Percentiles rank a stretch among this genome's conserved stretches.
Conservation (phyloP, 1,140 invertebrate species). For the Telenomus remus region DNA sequence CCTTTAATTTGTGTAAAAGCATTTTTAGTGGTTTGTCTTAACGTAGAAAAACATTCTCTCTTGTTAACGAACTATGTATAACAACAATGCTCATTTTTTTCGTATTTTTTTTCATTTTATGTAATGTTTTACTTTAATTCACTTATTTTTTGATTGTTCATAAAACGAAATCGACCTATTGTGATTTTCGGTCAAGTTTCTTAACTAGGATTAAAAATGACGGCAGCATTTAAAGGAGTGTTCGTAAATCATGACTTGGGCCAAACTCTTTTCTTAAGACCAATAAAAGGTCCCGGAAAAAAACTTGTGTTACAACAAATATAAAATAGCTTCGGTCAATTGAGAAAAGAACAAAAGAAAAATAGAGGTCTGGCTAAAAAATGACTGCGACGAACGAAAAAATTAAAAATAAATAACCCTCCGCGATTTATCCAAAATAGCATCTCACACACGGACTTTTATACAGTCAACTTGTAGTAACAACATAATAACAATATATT, state of each 20-base stretch:
- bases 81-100: slow-evolving; percentile 37
- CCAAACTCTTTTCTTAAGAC: too few relatives aligned
- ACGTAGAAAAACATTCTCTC: slow-evolving; percentile 37
- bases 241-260: not conserved
- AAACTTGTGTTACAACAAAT: too few relatives aligned
- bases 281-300: too few relatives aligned
- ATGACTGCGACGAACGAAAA: not conserved
- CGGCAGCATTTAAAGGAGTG: slow-evolving; percentile 26
- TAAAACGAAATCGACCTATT: slow-evolving; percentile 7
- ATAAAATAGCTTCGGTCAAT: too few relatives aligned
- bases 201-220: slow-evolving; percentile 21
- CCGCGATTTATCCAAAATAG: slow-evolving; percentile 52
- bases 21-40: slow-evolving; percentile 20
- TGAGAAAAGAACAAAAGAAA: not conserved
- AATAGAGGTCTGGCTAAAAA: not conserved
- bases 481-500: slow-evolving; percentile 57
- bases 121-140: too few relatives aligned
- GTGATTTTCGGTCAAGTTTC: slow-evolving; percentile 8
- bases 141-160: slow-evolving; percentile 33
- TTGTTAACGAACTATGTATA: slow-evolving; percentile 37
- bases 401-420: slow-evolving; percentile 55
- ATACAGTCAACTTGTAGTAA: slow-evolving; percentile 52
- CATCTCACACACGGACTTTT: slow-evolving; percentile 51
- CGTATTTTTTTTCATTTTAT: not conserved
- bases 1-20: slow-evolving; percentile 10